These are phyloP conservation scores for Tridacna crocea DNA, from an alignment of 2,888 invertebrate species.

Conservation along the genomic window DNA sequence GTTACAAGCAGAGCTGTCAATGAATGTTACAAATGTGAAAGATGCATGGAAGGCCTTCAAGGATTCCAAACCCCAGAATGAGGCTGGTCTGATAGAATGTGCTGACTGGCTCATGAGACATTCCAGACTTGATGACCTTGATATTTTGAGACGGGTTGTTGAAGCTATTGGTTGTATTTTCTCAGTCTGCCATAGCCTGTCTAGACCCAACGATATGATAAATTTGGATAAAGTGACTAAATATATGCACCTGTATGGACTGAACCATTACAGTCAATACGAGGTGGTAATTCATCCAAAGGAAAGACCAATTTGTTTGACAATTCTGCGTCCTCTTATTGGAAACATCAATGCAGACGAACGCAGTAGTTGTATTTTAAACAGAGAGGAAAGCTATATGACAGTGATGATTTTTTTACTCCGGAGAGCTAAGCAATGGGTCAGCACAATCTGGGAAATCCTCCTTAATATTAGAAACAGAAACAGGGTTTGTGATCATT, in stretches of 20 bases:
- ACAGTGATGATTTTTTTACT: constrained; percentile 46
- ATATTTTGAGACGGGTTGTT: constrained; percentile 30
- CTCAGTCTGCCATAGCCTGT: constrained; percentile 51
- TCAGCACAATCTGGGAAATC: constrained; percentile 22
- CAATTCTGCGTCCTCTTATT: constrained; percentile 41
- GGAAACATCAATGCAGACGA: constrained; percentile 19
- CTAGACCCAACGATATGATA: constrained; percentile 10
- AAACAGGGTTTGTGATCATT: constrained; percentile 24
- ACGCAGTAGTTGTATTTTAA: constrained; percentile 17
- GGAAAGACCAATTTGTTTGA: constrained; percentile 62
- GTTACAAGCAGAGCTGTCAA: constrained; percentile 42
- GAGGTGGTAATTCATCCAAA: constrained; percentile 55
- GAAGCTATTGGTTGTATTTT: constrained; percentile 63
- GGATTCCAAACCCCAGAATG: constrained; percentile 60
- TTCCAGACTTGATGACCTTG: constrained; percentile 22
- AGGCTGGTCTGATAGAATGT: constrained; percentile 68
- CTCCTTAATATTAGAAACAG: constrained; percentile 23
- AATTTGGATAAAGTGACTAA: background rate
- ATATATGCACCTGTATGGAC: constrained; percentile 64
- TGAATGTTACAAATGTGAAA: constrained; percentile 39
- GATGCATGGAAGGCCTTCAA: constrained; percentile 63
- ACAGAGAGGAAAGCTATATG: constrained; percentile 27
- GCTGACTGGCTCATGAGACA: constrained; percentile 56
- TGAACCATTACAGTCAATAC: constrained; percentile 37
- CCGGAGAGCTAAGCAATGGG: constrained; percentile 40